These are phyloP conservation scores for Manis javanica DNA, from an alignment of 2,797 vertebrate species.

Conservation along the genomic window DNA sequence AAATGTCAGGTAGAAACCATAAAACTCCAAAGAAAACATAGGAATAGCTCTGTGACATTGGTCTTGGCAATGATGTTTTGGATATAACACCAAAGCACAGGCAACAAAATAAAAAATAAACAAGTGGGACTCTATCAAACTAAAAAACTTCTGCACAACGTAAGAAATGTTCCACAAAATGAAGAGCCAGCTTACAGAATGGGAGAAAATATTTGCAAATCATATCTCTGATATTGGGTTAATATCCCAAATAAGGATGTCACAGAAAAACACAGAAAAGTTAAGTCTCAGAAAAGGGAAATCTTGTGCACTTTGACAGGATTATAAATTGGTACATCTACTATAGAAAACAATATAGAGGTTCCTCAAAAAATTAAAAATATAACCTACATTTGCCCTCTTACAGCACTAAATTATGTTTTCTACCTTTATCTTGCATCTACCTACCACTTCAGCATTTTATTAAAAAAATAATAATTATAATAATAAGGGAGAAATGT, in stretches of 20 bases:
- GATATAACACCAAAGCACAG: not conserved
- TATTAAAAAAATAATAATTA: too few relatives aligned
- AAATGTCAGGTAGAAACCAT: not conserved
- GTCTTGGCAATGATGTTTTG: not conserved
- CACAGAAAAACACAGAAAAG: not conserved
- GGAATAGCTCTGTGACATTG: not conserved
- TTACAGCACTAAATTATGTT: too few relatives aligned
- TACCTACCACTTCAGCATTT: too few relatives aligned
- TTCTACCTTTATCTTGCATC: too few relatives aligned
- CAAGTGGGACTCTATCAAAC: not conserved
- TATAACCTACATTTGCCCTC: not conserved
- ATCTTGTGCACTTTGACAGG: too few relatives aligned
- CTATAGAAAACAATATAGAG: not conserved
- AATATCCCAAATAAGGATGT: not conserved
- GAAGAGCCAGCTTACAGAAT: not conserved
- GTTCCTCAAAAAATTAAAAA: not conserved
- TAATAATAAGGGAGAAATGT: too few relatives aligned
- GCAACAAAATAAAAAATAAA: not conserved
- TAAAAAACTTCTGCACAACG: not conserved
- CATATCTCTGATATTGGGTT: not conserved
- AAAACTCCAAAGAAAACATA: not conserved
- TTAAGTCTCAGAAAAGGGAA: not conserved
- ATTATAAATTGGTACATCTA: not conserved
- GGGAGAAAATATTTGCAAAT: not conserved
- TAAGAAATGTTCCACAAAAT: not conserved